phyloP scores from a whole-genome alignment of 2,113 vertebrate genomes.

The Lagopus muta region DNA sequence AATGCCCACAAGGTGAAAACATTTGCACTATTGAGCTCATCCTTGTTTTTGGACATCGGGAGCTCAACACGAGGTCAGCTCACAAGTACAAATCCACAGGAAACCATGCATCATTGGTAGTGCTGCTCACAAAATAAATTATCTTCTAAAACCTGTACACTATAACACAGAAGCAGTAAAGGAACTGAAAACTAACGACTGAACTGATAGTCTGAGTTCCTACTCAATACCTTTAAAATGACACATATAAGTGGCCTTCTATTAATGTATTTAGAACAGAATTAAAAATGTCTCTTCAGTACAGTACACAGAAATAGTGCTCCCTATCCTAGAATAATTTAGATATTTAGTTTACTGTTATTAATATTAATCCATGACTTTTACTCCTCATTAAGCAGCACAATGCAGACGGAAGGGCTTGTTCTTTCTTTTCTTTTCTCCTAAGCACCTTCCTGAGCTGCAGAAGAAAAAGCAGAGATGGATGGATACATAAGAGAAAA shows the following conservation, averaged over 20 bases:
- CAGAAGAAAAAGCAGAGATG: neutral
- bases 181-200: neutral
- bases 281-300: neutral
- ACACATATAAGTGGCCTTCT: neutral
- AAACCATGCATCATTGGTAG: neutral
- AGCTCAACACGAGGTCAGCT: neutral
- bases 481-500: neutral
- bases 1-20: neutral
- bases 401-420: neutral
- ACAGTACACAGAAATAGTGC: neutral
- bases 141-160: neutral
- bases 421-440: neutral
- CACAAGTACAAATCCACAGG: neutral
- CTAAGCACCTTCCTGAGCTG: neutral
- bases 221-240: neutral
- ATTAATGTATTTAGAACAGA: neutral
- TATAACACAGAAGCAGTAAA: neutral
- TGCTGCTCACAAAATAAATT: neutral
- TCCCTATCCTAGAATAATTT: neutral
- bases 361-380: neutral
- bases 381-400: neutral
- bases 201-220: neutral
- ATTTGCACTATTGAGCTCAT: neutral
- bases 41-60: neutral
- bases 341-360: neutral